These are phyloP conservation scores for Struthio camelus DNA, from an alignment of 2,113 vertebrate genomes.

Conservation along the genomic window DNA sequence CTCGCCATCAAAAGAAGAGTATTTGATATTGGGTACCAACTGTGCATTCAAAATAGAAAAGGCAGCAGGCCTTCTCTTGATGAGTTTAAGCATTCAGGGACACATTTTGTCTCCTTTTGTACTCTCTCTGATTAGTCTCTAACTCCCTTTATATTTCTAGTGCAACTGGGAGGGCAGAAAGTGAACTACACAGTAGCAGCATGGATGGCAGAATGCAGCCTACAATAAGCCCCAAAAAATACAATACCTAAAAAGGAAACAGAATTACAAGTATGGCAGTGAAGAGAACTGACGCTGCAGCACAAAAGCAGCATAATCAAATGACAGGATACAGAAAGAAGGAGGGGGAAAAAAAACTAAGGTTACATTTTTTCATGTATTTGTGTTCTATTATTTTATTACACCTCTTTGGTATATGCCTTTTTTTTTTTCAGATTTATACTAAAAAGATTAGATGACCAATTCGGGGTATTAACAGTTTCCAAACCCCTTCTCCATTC, in stretches of 20 bases:
- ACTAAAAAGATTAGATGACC: neutral
- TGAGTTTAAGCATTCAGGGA: conserved; percentile 57
- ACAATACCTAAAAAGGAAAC: conserved; percentile 18
- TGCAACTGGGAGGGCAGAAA: conserved; percentile 37
- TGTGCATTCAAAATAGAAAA: conserved; percentile 58
- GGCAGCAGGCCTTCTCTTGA: conserved; percentile 56
- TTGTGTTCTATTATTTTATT: neutral
- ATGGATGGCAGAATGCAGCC: neutral
- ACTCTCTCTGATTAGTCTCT: conserved; percentile 47
- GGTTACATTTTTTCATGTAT: neutral
- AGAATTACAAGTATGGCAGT: neutral
- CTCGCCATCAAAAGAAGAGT: conserved; percentile 28
- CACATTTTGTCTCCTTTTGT: conserved; percentile 54
- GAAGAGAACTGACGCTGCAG: neutral
- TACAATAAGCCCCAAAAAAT: conserved; percentile 1
- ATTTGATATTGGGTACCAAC: conserved; percentile 42
- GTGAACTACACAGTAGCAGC: neutral
- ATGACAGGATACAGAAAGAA: neutral
- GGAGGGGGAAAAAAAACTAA: fast-evolving
- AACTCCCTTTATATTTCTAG: conserved; percentile 14
- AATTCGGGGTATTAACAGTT: neutral
- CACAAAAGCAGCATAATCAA: neutral
- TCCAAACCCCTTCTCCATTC: neutral
- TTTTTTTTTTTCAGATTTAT: neutral
- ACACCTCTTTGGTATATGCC: neutral